Base-by-base conservation (phyloP, 2,113 vertebrate species). In the Burhinus oedicnemus region DNA sequence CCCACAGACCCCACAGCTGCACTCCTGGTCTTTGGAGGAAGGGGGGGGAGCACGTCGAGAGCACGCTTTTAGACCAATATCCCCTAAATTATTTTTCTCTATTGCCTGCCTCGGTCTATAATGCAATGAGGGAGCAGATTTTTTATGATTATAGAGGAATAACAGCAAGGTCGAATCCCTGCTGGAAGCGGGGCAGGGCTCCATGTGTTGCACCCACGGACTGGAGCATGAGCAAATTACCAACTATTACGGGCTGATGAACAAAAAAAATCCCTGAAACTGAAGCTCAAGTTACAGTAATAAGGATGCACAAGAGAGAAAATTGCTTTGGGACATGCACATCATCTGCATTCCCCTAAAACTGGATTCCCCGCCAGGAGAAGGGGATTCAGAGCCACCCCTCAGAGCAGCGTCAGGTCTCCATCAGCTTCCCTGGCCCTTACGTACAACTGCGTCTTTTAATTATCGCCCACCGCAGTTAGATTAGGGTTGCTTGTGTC, bases 331-430 rank as follows among this genome's bases (percentile, higher is more conserved):
- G 44, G 65, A 65, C 61, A 2, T 2, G 52, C 25, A 7, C n/a
- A 9, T 16, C 34, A 42, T 5, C 21, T 5, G 5, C 9, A 5
- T 29, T 34, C 9, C 52, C 40, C 32, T 52, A 4, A 36, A 45
- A 15, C 4, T 8, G 54, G 74, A 34, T 72, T 49, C 60, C 5
- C 17, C 0, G 2, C 10, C 0, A 2, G 44, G n/a, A 74, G 65
- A 27, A 51, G n/a, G 17, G 64, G n/a, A 32, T 42, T 51, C 55
- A 15, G 70, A 78, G 52, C 25, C 8, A 1, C 7, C 64, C 40
- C 81, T 44, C 0, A 0, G 77, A 91, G 82, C 51, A 29, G 42
- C 4, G 13, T 61, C 87, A 52, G 65, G 36, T 87, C 87, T 54
- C 72, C 74, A 25, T 19, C 70, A 77, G 32, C 54, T 65, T 58